Base-by-base conservation (phyloP, 64 coral and sea anemone species). In the Stichodactyla mertensii region DNA sequence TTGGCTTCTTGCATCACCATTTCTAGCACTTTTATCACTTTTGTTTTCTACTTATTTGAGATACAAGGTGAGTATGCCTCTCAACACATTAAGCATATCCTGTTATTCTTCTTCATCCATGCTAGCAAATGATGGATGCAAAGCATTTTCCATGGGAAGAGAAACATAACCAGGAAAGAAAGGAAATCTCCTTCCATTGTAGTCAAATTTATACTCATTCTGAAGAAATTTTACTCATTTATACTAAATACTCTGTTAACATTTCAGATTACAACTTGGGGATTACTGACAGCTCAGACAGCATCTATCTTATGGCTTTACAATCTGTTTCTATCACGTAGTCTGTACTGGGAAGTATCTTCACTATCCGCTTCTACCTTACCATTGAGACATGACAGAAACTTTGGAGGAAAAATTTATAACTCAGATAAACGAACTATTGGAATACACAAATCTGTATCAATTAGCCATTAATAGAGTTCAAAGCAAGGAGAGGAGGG, bases 261-360 rank as follows among this genome's bases (percentile, higher is more conserved):
- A 10, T 87, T 91, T 71, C 77, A 99, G 97, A 89, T 99, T 24
- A 86, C 88, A 16, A 95, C 87, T 51, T 95, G 93, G 93, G 93
- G 89, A n/a, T 86, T 92, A 62, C 54, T 92, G 71, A 90, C 90
- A 52, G 90, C 93, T 64, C 90, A 95, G 83, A 91, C 77, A 28
- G 71, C 91, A 85, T 89, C 93, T 22, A 90, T 99, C 23, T 86
- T 99, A 74, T 95, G 89, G 84, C 77, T 99, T 16, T 99, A 99
- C 78, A 94, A 77, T 87, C 91, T 99, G 54, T 99, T 99, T 64
- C 88, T 99, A 84, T 99, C 97, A 57, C 84, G 97, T 61, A 99
- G 97, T 93, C 86, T 99, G 15, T 99, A 99, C 82, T 99, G 97
- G 97, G 97, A 99, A 54, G 97, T 99, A 13, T 99, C 97, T 11